Evolutionary conservation across 23 tunicate genomes (phyloP), one percentile per base, ranked within the genome.

Genomic region (Botrylloides violaceus): DNA sequence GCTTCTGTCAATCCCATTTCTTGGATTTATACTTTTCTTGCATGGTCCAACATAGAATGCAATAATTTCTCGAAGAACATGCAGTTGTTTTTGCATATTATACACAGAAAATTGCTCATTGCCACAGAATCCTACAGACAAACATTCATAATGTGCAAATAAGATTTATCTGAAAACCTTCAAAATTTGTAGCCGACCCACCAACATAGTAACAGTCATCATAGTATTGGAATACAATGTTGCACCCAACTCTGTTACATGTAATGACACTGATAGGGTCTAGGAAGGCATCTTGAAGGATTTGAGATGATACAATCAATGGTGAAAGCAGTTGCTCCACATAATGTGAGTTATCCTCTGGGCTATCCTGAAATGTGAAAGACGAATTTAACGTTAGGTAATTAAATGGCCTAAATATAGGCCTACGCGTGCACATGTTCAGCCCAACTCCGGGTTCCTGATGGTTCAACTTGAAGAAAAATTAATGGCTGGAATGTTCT

Each of bases 21-120:
- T 28, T 27, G 70, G 70, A 63, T 63, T 63, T 31, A 63, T 63
- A 63, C 29, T 15, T 29, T 63, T 31, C 29, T 33, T 25, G 35
- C 70, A 63, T 19, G 70, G 70, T 63, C 70, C 70, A 63, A 63
- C 20, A 27, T 27, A 63, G 29, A 63, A 63, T 29, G 26, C 33
- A 3, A 28, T 31, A 33, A 63, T 31, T 28, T 63, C 70, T 25
- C 33, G 35, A 25, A 63, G 20, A 3, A 63, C 70, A 28, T 28
- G 7, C 32, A 63, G 36, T 63, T 63, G 34, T 31, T 63, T 63
- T 26, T 63, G 25, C 36, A 63, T 63, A 27, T 63, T 25, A 31
- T 63, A 63, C 53, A 43, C 53, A 43, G 53, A 9, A 43, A 43
- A 43, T 43, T 43, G 53, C 15, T 43, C 53, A 15, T 43, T 43